Base-by-base conservation (phyloP, 2,113 vertebrate genomes). In the Eublepharis macularius region DNA sequence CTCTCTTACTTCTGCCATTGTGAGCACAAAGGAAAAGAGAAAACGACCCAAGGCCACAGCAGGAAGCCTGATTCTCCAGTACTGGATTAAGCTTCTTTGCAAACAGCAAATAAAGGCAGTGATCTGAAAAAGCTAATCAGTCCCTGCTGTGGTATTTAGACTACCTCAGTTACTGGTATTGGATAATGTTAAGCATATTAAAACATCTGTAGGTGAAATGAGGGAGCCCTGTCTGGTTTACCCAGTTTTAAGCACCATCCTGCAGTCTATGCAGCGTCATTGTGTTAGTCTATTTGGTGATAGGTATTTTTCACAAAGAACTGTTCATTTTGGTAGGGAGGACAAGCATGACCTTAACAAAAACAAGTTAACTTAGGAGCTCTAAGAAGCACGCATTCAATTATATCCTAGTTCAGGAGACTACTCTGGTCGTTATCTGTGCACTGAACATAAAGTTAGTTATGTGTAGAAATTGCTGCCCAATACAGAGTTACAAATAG, bases 71-170 rank as follows among this genome's bases (percentile, higher is more conserved):
- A 95, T 96, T n/a, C 92, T 93, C 90, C 90, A 95, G 94, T 93
- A 94, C 94, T 92, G 94, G 96, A 97, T 97, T 97, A 97, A 95
- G 94, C 90, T 90, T 95, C 95, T 95, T 92, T 94, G 92, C 95
- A 95, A 96, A 94, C 90, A 96, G 90, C 36, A 43, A 96, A 96
- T 96, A 96, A 96, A 96, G 94, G 95, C 95, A 87, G 92, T 88
- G 93, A 96, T 96, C 96, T 96, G 94, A 96, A 96, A 97, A 96
- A 97, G 95, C 96, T 96, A 96, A 97, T 96, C 96, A 97, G 94
- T 94, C 86, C 96, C 96, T 95, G 96, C 96, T 96, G 96, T 81
- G 96, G 94, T 95, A 96, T 96, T 97, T 95, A 96, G 93, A 95
- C 90, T 94, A 94, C 91, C 93, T 93, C 88, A 85, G 88, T 95